Conservation (phyloP, 2,888 invertebrate species). For the Prosopocoilus inquinatus region DNA sequence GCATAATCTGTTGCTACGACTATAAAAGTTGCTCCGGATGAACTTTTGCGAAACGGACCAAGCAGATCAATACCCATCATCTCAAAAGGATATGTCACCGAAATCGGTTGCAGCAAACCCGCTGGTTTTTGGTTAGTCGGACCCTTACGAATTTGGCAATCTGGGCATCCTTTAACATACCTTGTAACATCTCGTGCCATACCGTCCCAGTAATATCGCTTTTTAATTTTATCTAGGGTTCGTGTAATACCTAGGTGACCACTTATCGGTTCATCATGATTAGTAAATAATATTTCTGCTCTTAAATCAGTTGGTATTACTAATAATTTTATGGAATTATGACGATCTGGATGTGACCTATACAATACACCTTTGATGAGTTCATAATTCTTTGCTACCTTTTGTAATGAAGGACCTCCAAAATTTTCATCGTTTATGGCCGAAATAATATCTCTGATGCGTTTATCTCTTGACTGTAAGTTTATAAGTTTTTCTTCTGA, state of each 20-base stretch:
- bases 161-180: slow-evolving; percentile 23
- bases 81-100: slow-evolving; percentile 15
- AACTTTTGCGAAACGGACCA: slow-evolving; percentile 29
- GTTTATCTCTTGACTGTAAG: not conserved
- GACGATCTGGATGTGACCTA: slow-evolving; percentile 8
- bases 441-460: not conserved
- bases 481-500: not conserved
- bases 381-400: not conserved
- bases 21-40: slow-evolving; percentile 27
- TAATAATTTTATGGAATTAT: slow-evolving; percentile 15
- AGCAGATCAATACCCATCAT: slow-evolving; percentile 18
- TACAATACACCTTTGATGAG: slow-evolving; percentile 6
- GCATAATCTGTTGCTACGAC: slow-evolving; percentile 33
- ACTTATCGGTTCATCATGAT: slow-evolving; percentile 19
- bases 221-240: not conserved
- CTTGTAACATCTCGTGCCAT: slow-evolving; percentile 16
- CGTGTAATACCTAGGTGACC: not conserved
- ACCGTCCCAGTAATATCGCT: not conserved
- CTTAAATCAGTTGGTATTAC: slow-evolving; percentile 24
- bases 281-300: slow-evolving; percentile 21
- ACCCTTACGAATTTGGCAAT: slow-evolving; percentile 26
- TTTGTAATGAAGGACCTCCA: not conserved
- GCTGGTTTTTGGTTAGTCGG: slow-evolving; percentile 14
- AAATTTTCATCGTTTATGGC: not conserved
- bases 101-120: slow-evolving; percentile 16